Conservation (phyloP, 1,140 invertebrate species). For the Drosophila melanica region DNA sequence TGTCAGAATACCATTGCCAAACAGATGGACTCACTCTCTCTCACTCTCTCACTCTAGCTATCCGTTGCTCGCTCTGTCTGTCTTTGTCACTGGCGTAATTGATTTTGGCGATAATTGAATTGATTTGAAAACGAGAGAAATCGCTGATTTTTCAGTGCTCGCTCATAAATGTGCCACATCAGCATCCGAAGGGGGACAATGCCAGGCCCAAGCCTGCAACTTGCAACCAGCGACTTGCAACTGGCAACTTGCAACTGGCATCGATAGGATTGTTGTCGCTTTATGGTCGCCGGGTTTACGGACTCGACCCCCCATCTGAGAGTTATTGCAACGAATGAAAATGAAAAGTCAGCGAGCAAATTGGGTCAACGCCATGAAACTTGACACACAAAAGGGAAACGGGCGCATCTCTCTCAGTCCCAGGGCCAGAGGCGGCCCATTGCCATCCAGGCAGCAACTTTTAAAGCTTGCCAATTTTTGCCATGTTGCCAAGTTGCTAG, state of each 20-base stretch:
- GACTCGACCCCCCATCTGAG: conserved; percentile 41
- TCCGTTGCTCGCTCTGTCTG: background rate
- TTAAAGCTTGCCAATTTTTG: conserved; percentile 62
- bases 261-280: conserved; percentile 25
- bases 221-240: conserved; percentile 12
- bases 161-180: conserved; percentile 67
- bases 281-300: conserved; percentile 36
- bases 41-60: background rate
- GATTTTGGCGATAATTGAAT: conserved; percentile 74
- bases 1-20: conserved; percentile 16
- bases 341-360: conserved; percentile 69
- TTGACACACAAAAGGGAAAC: conserved; percentile 62
- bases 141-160: conserved; percentile 68
- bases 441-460: conserved; percentile 27
- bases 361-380: conserved; percentile 71
- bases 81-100: conserved; percentile 56
- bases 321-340: conserved; percentile 58
- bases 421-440: conserved; percentile 3
- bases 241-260: conserved; percentile 22
- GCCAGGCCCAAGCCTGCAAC: conserved; percentile 6
- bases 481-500: conserved; percentile 61
- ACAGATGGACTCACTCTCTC: background rate
- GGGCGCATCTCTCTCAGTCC: conserved; percentile 18
- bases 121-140: conserved; percentile 63
- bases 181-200: conserved; percentile 45